phyloP scores from a whole-genome alignment of 2,113 vertebrate genomes.

The Polypterus senegalus region DNA sequence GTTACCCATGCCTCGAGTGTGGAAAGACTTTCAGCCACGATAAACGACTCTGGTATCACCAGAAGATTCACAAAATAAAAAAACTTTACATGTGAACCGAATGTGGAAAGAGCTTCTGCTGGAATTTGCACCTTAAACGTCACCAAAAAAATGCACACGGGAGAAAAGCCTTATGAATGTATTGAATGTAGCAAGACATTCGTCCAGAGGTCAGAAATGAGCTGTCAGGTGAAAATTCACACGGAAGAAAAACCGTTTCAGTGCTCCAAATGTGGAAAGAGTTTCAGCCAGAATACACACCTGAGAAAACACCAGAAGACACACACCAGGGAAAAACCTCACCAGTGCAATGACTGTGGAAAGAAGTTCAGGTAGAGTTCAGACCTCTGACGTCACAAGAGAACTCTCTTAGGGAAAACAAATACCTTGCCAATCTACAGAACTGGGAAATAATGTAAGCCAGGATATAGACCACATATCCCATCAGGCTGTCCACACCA shows the following conservation, averaged over 20 bases:
- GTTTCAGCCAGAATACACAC: conserved; percentile 16
- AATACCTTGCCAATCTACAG: not conserved
- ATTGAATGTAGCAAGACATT: too few species aligned
- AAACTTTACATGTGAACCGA: not conserved
- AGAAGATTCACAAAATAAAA: not conserved
- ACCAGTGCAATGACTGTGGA: conserved; percentile 16
- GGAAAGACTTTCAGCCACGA: not conserved
- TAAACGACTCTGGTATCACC: not conserved
- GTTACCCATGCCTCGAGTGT: too few species aligned
- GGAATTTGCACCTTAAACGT: too few species aligned
- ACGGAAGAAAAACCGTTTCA: too few species aligned
- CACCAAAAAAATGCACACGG: too few species aligned
- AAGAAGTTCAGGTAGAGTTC: conserved; percentile 18
- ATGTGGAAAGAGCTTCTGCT: not conserved
- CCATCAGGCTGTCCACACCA: too few species aligned
- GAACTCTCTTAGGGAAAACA: conserved; percentile 8
- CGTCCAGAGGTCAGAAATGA: too few species aligned
- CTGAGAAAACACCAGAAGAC: conserved; percentile 21
- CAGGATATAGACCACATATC: too few species aligned
- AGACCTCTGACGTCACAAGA: not conserved
- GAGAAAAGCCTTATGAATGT: too few species aligned
- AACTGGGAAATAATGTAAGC: too few species aligned
- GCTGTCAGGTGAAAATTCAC: too few species aligned
- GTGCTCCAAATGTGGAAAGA: conserved; percentile 21
- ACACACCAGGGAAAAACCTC: conserved; percentile 13